Percentiles rank a stretch among this genome's conserved stretches.
Conservation (phyloP, 2,888 invertebrate genomes). For the Mamestra brassicae region DNA sequence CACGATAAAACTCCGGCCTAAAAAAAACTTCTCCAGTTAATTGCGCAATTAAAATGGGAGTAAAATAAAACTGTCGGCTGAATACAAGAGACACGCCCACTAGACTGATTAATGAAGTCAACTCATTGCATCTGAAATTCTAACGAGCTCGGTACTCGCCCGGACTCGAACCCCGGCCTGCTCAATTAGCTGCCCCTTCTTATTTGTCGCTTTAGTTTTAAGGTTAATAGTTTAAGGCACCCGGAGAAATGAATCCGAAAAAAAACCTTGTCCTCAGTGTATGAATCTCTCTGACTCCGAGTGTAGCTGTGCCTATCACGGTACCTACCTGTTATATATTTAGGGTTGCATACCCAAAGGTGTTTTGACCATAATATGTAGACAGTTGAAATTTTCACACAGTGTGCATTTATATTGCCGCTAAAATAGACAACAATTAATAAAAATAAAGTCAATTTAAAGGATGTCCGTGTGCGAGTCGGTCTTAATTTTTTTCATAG, state of each 20-base stretch:
- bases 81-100: constrained; percentile 42
- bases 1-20: not conserved
- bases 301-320: not conserved
- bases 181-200: constrained; percentile 32
- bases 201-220: constrained; percentile 5
- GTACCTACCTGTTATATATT: not conserved
- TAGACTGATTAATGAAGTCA: constrained; percentile 60
- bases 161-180: constrained; percentile 34
- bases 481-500: not conserved
- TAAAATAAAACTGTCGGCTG: constrained; percentile 46
- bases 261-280: no score
- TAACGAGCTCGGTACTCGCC: constrained; percentile 52
- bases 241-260: no score
- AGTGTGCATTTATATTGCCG: no score
- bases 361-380: no score
- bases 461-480: no score
- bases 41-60: constrained; percentile 41
- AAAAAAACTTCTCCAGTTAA: constrained; percentile 30
- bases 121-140: constrained; percentile 59
- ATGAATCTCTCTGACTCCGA: no score
- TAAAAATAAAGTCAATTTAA: no score
- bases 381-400: no score
- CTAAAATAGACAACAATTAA: no score
- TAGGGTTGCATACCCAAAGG: no score
- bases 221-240: not conserved